Percentiles rank a stretch among this genome's conserved stretches.
These are phyloP conservation scores for Drosophila multiciliata DNA, from an alignment of 2,888 invertebrate genomes.

Conservation along the genomic window DNA sequence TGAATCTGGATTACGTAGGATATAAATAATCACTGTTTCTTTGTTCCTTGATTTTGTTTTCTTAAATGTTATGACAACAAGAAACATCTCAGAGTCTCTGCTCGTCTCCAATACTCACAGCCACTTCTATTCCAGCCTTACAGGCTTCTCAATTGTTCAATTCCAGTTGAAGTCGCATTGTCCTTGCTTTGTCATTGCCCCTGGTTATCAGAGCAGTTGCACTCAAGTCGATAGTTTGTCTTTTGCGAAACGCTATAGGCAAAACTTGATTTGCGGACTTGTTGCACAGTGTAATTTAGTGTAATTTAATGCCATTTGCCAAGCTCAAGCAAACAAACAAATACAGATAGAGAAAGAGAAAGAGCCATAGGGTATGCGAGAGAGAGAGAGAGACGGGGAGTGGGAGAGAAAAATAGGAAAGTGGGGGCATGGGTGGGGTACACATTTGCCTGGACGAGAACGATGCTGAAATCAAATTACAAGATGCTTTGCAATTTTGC, in stretches of 20 bases:
- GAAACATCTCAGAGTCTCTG: neutral
- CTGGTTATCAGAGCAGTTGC: neutral
- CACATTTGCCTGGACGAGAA: slow-evolving; percentile 47
- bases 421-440: neutral
- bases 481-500: slow-evolving; percentile 64
- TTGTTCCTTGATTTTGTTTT: neutral
- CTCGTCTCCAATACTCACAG: too few relatives aligned
- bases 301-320: slow-evolving; percentile 39
- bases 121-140: neutral
- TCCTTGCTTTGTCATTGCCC: neutral
- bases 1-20: too few relatives aligned
- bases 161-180: neutral
- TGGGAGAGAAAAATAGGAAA: rapidly evolving
- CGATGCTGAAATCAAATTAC: slow-evolving; percentile 75
- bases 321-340: slow-evolving; percentile 52
- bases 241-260: neutral
- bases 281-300: slow-evolving; percentile 57
- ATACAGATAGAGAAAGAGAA: neutral
- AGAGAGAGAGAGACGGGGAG: neutral
- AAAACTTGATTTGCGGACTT: slow-evolving; percentile 12
- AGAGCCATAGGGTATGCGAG: neutral
- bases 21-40: neutral
- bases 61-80: neutral
- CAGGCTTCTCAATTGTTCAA: neutral
- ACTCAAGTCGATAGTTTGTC: slow-evolving; percentile 1